Percentiles rank a stretch among this genome's conserved stretches.
phyloP scores from a whole-genome alignment of 1,140 invertebrate species.

The Penaeus chinensis region DNA sequence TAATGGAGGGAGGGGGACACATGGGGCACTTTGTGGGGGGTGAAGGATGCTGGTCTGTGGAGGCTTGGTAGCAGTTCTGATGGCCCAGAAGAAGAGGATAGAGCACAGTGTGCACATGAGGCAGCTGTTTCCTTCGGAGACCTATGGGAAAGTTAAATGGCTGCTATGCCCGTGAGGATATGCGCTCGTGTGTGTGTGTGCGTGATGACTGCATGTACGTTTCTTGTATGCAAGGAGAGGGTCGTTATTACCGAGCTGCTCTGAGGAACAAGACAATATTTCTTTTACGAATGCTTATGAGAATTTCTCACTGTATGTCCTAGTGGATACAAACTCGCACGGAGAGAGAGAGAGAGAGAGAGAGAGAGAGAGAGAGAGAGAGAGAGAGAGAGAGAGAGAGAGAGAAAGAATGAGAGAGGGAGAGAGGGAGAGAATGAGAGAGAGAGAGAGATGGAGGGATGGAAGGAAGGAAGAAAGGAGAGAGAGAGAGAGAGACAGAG shows the following conservation, averaged over 20 bases:
- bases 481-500: constrained; percentile 6
- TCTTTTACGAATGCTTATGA: too few species aligned
- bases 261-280: too few species aligned
- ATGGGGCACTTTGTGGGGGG: not conserved
- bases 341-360: not conserved
- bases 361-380: constrained; percentile 47
- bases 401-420: constrained; percentile 26
- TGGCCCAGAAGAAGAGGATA: too few species aligned
- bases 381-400: constrained; percentile 42
- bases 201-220: too few species aligned
- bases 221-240: too few species aligned
- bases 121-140: not conserved
- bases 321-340: not conserved
- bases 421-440: not conserved
- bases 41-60: not conserved
- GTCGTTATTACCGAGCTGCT: too few species aligned
- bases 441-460: not conserved
- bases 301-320: too few species aligned
- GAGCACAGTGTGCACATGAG: too few species aligned
- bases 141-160: too few species aligned
- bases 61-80: too few species aligned
- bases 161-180: not conserved
- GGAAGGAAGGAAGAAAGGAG: constrained; percentile 13
- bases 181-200: not conserved
- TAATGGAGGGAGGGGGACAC: not conserved